Base-by-base conservation (phyloP, 2,888 invertebrate genomes). In the Galerucella calmariensis region DNA sequence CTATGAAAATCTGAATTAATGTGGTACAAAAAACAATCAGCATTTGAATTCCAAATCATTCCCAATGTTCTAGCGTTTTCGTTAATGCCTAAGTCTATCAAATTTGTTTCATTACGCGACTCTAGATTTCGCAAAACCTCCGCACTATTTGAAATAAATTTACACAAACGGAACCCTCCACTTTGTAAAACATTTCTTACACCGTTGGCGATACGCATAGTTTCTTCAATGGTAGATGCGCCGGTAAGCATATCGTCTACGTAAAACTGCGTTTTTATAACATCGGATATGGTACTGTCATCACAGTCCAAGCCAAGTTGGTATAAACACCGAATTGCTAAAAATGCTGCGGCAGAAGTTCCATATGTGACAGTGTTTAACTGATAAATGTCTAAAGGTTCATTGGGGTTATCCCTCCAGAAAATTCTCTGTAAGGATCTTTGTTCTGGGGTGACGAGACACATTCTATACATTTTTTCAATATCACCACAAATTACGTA, bases 191-290 rank as follows among this genome's bases (percentile, higher is more conserved):
- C 20, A 9, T 10, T 9, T 12, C 20, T 16, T 11, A 66, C 12
- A 20, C 44, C 16, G 14, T 51, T 66, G 8, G 16, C 51, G 16
- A 72, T 67, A 44, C 51, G 12, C 6, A 61, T 44, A 1, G 62
- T 62, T 59, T 71, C 72, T 44, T 14, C 24, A 61, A 48, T 51
- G 16, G 61, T 63, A 12, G 24, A 11, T 14, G 58, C 67, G 11
- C 65, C 72, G 16, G 24, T 72, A n/a, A 72, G 35, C 46, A 75
- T 35, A 12, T 68, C 59, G 44, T 75, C 75, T 12, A 75, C 75
- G 56, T 71, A 75, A 67, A 75, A 75, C 24, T 72, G 4, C 6
- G 66, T 44, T 27, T 68, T 72, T n/a, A 72, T 75, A 9, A 72
- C 68, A 9, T 68, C 58, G 11, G 72, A 48, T 6, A 61, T 51